phyloP scores from a whole-genome alignment of 2,113 vertebrate species.

The Glaucidium brasilianum region DNA sequence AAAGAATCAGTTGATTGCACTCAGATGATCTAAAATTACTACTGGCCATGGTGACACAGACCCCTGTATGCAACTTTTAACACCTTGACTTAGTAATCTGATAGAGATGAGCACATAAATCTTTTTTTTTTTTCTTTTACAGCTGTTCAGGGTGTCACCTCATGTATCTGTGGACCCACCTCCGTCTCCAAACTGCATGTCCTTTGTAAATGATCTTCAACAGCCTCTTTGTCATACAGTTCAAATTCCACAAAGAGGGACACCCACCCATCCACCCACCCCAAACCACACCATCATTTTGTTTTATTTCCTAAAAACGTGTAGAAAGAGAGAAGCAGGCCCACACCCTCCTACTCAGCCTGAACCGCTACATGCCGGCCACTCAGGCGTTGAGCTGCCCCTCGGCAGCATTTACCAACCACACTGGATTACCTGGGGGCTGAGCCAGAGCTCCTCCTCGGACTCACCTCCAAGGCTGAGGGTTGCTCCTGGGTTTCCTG shows the following conservation, averaged over 20 bases:
- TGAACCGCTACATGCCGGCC: neutral
- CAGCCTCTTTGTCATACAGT: neutral
- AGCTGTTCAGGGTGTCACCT: neutral
- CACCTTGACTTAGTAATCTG: neutral
- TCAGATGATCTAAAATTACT: neutral
- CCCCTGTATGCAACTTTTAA: neutral
- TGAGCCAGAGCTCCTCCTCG: neutral
- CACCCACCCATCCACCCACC: no score
- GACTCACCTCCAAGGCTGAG: neutral
- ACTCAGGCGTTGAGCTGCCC: neutral
- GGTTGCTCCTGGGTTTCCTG: neutral
- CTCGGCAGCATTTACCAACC: no score
- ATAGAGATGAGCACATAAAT: neutral
- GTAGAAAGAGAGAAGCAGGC: neutral
- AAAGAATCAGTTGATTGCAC: neutral
- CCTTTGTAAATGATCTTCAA: neutral
- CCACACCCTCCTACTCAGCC: neutral
- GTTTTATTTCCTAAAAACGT: neutral
- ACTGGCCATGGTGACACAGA: neutral
- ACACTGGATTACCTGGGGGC: neutral
- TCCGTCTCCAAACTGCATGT: neutral
- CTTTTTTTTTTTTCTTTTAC: neutral
- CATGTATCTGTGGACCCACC: neutral
- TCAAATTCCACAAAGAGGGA: neutral
- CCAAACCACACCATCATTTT: neutral